Evolutionary conservation across 2,888 invertebrate genomes (phyloP), one percentile per base, ranked within the genome.

Genomic region (Agriopis marginaria): DNA sequence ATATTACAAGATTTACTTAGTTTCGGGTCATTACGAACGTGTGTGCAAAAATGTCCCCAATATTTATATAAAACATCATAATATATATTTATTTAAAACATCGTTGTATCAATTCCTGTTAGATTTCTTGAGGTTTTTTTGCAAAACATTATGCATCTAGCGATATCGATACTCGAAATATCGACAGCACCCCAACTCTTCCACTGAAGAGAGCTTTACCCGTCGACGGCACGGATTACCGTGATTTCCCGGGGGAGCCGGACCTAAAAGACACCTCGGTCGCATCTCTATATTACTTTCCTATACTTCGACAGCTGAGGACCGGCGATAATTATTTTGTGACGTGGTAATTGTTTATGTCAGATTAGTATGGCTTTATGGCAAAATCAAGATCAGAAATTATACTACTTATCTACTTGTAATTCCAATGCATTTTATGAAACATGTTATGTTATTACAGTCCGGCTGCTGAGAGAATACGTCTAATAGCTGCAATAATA

Each of bases 221-320:
- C 84, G 89, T 88, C 90, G 88, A 83, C 89, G 83, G 77, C 85
- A 85, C 86, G 93, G 94, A 91, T 94, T 93, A 94, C 90, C 84
- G 91, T 90, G 94, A 94, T 94, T 94, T 94, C 94, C 94, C 93
- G 89, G 79, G 93, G 92, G 93, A 87, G 83, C 86, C 87, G 87
- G 89, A 90, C 89, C 89, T 86, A 91, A 92, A 93, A 93, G 93
- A 92, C 93, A 93, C 92, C 93, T 93, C 86, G 78, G 86, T 82
- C 86, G 89, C 91, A 91, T 92, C 87, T 82, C 88, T 84, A 87
- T 93, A 93, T 93, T 93, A 92, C 93, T 93, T 92, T 91, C 84
- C 88, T 87, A 91, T 92, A 85, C 84, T 80, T 81, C 84, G 87
- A 87, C 89, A 87, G 86, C 84, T 85, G 84, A 76, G 79, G 73